A percentile compares a stretch with the other conserved stretches of the same genome.
Evolutionary conservation across 2,797 vertebrate genomes (phyloP).

Genomic region (Sternarchorhynchus goeldii): DNA sequence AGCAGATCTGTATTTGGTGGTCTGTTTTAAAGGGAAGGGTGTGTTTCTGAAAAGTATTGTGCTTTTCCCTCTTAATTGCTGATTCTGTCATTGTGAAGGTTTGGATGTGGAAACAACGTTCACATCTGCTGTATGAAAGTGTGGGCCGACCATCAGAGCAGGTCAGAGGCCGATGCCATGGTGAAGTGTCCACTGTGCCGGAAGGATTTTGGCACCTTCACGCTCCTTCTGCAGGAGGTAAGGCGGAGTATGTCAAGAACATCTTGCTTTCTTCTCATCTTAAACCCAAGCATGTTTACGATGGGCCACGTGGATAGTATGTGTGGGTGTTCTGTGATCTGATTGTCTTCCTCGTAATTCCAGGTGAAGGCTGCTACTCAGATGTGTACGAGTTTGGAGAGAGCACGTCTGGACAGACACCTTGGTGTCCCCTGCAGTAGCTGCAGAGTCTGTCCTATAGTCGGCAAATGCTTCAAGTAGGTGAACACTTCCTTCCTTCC

Average conservation of each 20-base stretch:
- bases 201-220: constrained; percentile 67
- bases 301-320: background rate
- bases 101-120: constrained; percentile 75
- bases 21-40: no score
- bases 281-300: background rate
- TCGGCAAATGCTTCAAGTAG: constrained; percentile 75
- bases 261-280: background rate
- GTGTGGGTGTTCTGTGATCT: background rate
- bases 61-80: background rate
- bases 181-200: constrained; percentile 77
- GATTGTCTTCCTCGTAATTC: background rate
- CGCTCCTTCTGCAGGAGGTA: constrained; percentile 67
- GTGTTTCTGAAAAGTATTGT: background rate
- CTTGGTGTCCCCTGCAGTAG: constrained; percentile 73
- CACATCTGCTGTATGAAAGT: constrained; percentile 78
- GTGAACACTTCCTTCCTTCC: constrained; percentile 28
- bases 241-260: background rate
- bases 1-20: no score
- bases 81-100: constrained; percentile 61
- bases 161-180: constrained; percentile 44
- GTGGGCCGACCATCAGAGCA: constrained; percentile 69
- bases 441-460: constrained; percentile 69
- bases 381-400: constrained; percentile 69
- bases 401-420: constrained; percentile 69
- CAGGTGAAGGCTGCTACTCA: constrained; percentile 68